Conservation (phyloP, 1,140 invertebrate species). For the Himalopsyche phryganea region DNA sequence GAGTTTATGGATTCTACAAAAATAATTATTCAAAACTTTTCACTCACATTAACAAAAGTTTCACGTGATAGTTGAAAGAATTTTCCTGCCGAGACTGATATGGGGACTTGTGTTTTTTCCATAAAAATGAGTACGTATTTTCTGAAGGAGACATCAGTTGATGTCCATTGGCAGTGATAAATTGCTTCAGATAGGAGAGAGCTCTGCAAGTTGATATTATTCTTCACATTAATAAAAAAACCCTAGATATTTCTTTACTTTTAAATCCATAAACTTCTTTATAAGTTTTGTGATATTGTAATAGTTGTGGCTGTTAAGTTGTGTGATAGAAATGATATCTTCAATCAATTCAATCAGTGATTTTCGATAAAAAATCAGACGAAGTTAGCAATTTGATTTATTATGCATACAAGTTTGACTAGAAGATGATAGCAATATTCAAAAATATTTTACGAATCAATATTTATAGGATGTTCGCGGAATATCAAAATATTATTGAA, state of each 20-base stretch:
- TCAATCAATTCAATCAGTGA: too few relatives aligned
- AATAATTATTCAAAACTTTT: conserved; percentile 1
- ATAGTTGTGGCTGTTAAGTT: too few relatives aligned
- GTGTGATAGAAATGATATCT: too few relatives aligned
- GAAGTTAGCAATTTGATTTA: too few relatives aligned
- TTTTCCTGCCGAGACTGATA: conserved; percentile 22
- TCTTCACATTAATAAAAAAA: conserved; percentile 1
- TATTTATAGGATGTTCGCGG: too few relatives aligned
- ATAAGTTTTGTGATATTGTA: too few relatives aligned
- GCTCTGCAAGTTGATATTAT: conserved; percentile 12
- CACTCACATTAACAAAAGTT: conserved; percentile 25
- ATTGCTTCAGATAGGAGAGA: conserved; percentile 18
- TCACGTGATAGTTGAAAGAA: conserved; percentile 22
- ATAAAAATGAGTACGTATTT: conserved; percentile 23
- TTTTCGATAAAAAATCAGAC: too few relatives aligned
- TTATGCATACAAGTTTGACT: too few relatives aligned
- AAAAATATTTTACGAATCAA: too few relatives aligned
- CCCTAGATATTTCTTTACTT: neutral
- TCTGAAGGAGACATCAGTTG: conserved; percentile 11
- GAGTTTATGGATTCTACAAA: neutral
- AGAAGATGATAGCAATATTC: too few relatives aligned
- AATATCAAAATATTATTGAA: too few relatives aligned
- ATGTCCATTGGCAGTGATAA: conserved; percentile 23
- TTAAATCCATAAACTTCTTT: too few relatives aligned
- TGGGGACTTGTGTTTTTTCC: conserved; percentile 22